Conservation (phyloP, 2,888 invertebrate genomes). For the Frankliniella fusca region DNA sequence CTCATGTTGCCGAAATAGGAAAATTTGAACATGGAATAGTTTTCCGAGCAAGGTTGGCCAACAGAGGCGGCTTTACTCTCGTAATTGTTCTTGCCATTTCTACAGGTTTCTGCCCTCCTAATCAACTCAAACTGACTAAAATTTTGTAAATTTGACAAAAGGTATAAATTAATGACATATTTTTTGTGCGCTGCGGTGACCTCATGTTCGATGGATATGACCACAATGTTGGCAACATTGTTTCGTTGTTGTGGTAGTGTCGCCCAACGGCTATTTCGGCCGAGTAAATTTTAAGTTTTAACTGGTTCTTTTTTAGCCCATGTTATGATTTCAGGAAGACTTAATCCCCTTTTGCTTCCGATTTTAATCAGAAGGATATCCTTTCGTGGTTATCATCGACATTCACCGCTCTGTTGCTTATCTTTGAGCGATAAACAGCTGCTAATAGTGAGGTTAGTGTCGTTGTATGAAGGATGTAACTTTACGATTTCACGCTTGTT, state of each 20-base stretch:
- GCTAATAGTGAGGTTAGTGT: constrained; percentile 27
- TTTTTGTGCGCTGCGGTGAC: no score
- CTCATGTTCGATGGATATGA: not conserved
- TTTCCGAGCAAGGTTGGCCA: no score
- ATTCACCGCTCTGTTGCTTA: constrained; percentile 9
- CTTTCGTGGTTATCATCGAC: constrained; percentile 28
- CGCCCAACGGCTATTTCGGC: not conserved
- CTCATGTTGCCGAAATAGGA: no score
- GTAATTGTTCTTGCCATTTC: no score
- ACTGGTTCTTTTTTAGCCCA: not conserved
- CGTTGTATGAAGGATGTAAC: no score
- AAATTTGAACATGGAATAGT: no score
- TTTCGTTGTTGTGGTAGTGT: not conserved
- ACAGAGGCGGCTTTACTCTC: no score
- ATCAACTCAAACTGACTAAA: no score
- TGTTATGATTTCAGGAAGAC: constrained; percentile 37
- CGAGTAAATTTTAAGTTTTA: not conserved
- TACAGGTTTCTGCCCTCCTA: no score
- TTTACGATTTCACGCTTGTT: not conserved
- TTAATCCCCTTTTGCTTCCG: constrained; percentile 31
- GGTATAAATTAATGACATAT: no score
- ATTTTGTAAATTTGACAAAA: no score
- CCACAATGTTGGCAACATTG: not conserved
- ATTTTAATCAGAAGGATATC: constrained; percentile 33
- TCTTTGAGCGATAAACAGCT: constrained; percentile 29